Evolutionary conservation across 2,113 vertebrate genomes (phyloP).

Genomic region (Pomatorhinus ruficollis): DNA sequence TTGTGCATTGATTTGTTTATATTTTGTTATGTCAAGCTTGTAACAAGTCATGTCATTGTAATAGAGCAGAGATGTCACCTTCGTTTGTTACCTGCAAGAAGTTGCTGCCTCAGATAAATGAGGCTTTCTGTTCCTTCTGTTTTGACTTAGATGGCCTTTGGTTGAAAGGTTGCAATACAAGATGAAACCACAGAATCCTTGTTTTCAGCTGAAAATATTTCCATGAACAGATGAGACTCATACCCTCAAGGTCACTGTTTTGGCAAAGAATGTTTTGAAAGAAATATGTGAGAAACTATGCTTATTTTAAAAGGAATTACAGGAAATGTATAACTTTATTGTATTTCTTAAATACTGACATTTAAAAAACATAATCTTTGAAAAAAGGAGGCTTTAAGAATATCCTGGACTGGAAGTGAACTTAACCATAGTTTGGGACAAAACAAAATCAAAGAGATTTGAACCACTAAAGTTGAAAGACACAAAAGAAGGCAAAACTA

Average conservation of each 20-base stretch:
- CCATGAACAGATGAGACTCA: background rate
- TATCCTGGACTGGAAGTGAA: background rate
- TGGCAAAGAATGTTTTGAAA: background rate
- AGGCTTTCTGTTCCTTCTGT: background rate
- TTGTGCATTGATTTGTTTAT: background rate
- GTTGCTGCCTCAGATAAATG: background rate
- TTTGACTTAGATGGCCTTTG: background rate
- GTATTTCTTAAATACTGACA: constrained; percentile 40
- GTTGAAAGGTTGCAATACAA: background rate
- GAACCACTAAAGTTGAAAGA: constrained; percentile 22
- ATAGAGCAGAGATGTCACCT: background rate
- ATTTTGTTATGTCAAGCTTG: background rate
- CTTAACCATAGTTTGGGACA: constrained; percentile 45
- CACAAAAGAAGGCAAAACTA: constrained; percentile 8
- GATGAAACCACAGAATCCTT: background rate
- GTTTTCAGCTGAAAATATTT: background rate
- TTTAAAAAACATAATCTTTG: background rate
- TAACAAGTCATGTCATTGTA: background rate
- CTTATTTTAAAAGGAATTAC: constrained; percentile 13
- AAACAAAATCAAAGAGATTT: constrained; percentile 47
- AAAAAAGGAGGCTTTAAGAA: constrained; percentile 36
- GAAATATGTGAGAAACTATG: background rate
- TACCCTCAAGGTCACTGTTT: background rate
- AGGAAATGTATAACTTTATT: background rate
- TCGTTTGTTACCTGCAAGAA: background rate